Conservation (phyloP, 2,797 vertebrate genomes). For the Pachyuromys duprasi region DNA sequence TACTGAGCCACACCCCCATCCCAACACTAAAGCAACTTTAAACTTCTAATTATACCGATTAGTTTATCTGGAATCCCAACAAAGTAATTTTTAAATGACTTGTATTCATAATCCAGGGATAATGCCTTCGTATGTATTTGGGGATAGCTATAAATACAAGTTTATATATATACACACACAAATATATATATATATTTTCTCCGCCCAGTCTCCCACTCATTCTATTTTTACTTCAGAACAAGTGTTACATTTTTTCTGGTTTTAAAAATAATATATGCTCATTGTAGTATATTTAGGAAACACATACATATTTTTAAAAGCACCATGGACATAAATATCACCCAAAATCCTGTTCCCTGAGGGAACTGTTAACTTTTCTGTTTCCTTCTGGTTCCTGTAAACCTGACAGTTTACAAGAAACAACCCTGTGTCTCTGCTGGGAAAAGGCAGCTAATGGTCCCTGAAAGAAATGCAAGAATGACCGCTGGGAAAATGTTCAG, state of each 20-base stretch:
- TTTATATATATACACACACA: neutral
- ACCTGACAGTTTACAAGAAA: neutral
- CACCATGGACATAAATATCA: neutral
- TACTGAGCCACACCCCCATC: neutral
- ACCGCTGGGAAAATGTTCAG: neutral
- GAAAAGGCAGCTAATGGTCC: neutral
- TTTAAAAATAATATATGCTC: slow-evolving; percentile 22
- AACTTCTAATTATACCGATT: neutral
- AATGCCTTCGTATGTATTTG: neutral
- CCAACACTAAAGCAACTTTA: neutral
- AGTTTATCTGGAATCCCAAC: slow-evolving; percentile 49
- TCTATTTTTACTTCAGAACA: slow-evolving; percentile 37
- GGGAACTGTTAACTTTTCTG: neutral
- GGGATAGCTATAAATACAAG: neutral
- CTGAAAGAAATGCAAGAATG: neutral
- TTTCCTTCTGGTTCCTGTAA: neutral
- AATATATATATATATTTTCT: neutral
- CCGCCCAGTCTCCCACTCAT: neutral
- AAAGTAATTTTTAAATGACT: neutral
- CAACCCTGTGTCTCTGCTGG: neutral
- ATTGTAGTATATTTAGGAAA: slow-evolving; percentile 3
- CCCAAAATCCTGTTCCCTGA: neutral
- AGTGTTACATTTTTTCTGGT: neutral
- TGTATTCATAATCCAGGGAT: slow-evolving; percentile 14
- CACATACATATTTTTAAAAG: neutral